A percentile compares a stretch with the other conserved stretches of the same genome.
Conservation (phyloP, 2,888 invertebrate species). For the Sphaerophoria taeniata region DNA sequence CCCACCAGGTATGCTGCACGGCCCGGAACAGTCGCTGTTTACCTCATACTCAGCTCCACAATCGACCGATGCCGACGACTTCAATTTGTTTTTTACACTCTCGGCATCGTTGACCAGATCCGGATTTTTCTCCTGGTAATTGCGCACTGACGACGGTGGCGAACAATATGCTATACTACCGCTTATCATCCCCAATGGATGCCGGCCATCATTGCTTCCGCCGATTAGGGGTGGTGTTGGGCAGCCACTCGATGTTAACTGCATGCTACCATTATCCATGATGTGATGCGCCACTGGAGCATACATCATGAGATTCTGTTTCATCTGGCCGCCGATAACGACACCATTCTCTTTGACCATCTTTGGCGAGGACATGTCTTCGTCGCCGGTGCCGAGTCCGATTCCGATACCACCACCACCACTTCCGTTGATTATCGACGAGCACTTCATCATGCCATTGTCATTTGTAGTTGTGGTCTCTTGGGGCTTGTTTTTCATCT, state of each 20-base stretch:
- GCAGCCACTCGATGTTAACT: conserved; percentile 68
- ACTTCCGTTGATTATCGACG: conserved; percentile 83
- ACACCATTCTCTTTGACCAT: conserved; percentile 77
- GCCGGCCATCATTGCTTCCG: conserved; percentile 63
- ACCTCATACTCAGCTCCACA: conserved; percentile 79
- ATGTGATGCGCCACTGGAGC: conserved; percentile 78
- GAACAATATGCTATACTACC: conserved; percentile 83
- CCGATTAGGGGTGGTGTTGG: conserved; percentile 69
- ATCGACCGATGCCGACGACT: conserved; percentile 79
- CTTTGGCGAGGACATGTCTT: conserved; percentile 76
- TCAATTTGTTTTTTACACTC: conserved; percentile 84
- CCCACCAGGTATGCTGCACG: conserved; percentile 77
- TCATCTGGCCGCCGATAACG: conserved; percentile 81
- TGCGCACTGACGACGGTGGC: conserved; percentile 84
- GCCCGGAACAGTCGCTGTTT: conserved; percentile 80
- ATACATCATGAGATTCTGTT: conserved; percentile 81
- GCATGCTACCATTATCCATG: conserved; percentile 76
- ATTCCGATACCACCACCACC: too few relatives aligned
- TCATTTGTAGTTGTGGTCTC: conserved; percentile 85
- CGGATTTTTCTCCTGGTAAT: conserved; percentile 88
- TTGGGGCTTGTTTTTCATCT: conserved; percentile 84
- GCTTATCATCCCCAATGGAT: conserved; percentile 75
- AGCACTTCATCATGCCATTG: conserved; percentile 84
- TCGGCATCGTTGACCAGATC: conserved; percentile 91
- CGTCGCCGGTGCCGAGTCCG: too few relatives aligned